Base-by-base conservation (phyloP, 1,140 invertebrate genomes). In the Bombus pyrosoma region DNA sequence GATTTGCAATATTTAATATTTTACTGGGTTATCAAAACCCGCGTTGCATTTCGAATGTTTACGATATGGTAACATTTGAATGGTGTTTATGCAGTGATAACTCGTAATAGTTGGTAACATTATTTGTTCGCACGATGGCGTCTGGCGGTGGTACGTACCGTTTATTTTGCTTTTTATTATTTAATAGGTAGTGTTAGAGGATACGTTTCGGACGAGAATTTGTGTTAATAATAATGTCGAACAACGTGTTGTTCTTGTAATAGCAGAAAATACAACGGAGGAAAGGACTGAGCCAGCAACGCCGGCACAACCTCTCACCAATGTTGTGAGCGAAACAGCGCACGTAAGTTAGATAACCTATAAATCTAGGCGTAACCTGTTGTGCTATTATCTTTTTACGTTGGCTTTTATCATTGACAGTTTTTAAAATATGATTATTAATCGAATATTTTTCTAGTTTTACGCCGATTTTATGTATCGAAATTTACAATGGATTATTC, bases 301-400 rank as follows among this genome's bases (percentile, higher is more conserved):
- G 32, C 86, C 92, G 32, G 86, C 87, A 83, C 91, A 91, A 85
- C 89, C 91, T 59, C 82, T 87, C 64, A 64, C 91, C 81, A 94
- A 94, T 93, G 93, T 91, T 85, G 89, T 91, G 71, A 91, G 93
- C 77, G 93, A 94, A 77, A 85, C 90, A 57, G 90, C 93, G 66
- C 92, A 94, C 80, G 93, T 94, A 93, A 93, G 92, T 85, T 15
- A 64, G 37, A 77, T 93, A 93, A 93, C 93, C 93, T 94, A 85
- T 34, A 86, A 87, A 81, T 10, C 10, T 69, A 43, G 59, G 39
- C 32, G 25, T 83, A 57, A 68, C 28, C 81, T 78, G 2, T 37
- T 28, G 32, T 71, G 28, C 5, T 41, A 39, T 28, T 47, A 34
- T 37, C 5, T 68, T 18, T 37, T 41, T 15, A 4, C 22, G 22